Evolutionary conservation across 2,797 vertebrate genomes (phyloP).

Genomic region (Betta splendens): DNA sequence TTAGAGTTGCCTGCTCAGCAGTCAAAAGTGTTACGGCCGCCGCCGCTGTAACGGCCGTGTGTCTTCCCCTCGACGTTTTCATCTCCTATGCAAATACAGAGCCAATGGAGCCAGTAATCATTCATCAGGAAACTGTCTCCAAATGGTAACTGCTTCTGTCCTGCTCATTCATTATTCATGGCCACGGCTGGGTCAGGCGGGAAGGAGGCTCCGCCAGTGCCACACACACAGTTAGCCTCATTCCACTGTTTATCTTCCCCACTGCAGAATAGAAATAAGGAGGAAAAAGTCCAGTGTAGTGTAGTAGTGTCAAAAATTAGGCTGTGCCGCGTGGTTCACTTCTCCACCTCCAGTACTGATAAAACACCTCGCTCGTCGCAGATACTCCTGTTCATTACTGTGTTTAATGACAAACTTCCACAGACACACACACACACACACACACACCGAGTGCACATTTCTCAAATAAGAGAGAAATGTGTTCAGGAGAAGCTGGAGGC

Average conservation of each 20-base stretch:
- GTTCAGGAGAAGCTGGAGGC: slow-evolving; percentile 54
- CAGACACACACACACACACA: slow-evolving; percentile 33
- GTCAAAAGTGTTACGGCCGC: slow-evolving; percentile 69
- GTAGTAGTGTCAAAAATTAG: slow-evolving; percentile 49
- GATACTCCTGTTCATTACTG: slow-evolving; percentile 68
- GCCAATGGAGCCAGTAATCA: slow-evolving; percentile 80
- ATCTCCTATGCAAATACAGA: slow-evolving; percentile 85
- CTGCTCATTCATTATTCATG: slow-evolving; percentile 83
- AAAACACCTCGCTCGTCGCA: slow-evolving; percentile 56
- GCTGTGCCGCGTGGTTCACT: slow-evolving; percentile 44
- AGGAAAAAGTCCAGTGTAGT: slow-evolving; percentile 47
- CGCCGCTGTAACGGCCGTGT: slow-evolving; percentile 67
- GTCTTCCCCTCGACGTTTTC: slow-evolving; percentile 80
- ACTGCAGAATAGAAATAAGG: slow-evolving; percentile 45
- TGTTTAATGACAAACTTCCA: slow-evolving; percentile 66
- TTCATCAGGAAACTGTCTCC: slow-evolving; percentile 82
- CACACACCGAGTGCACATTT: slow-evolving; percentile 31
- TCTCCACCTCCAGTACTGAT: slow-evolving; percentile 55
- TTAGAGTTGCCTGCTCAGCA: slow-evolving; percentile 75
- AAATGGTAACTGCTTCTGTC: slow-evolving; percentile 79
- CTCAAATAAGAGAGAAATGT: slow-evolving; percentile 48
- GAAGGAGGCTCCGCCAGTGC: slow-evolving; percentile 61
- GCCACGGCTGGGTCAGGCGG: slow-evolving; percentile 68
- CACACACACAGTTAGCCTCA: slow-evolving; percentile 54
- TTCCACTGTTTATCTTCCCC: slow-evolving; percentile 64